Evolutionary conservation across 2,888 invertebrate genomes (phyloP).

Genomic region (Phlogophora meticulosa): DNA sequence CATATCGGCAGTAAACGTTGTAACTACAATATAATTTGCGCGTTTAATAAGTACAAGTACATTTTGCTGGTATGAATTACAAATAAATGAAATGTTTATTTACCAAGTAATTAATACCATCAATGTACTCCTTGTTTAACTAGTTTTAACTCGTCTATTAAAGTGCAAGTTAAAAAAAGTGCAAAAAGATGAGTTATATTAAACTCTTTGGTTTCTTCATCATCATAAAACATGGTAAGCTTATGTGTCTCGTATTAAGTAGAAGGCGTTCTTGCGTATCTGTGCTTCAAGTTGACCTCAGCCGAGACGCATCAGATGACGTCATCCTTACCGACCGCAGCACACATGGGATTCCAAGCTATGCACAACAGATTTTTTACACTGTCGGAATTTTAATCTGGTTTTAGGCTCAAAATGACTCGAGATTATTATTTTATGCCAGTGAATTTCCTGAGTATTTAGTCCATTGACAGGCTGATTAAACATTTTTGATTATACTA

Average conservation of each 20-base stretch:
- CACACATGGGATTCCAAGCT: slow-evolving; percentile 27
- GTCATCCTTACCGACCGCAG: slow-evolving; percentile 69
- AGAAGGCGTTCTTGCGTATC: slow-evolving; percentile 39
- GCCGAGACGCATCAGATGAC: slow-evolving; percentile 71
- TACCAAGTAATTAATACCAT: slow-evolving; percentile 9
- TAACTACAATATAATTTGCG: slow-evolving; percentile 27
- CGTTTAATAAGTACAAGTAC: slow-evolving; percentile 8
- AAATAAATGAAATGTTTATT: slow-evolving; percentile 5
- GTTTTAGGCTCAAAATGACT: not conserved
- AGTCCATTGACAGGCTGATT: not conserved
- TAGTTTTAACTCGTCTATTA: slow-evolving; percentile 1
- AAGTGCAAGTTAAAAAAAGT: not conserved
- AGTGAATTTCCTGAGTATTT: not conserved
- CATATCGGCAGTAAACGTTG: slow-evolving; percentile 5
- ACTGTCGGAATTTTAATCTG: slow-evolving; percentile 16
- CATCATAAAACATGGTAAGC: slow-evolving; percentile 4
- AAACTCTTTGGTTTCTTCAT: slow-evolving; percentile 26
- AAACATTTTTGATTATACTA: not conserved
- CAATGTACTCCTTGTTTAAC: not conserved
- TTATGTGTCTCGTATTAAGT: slow-evolving; percentile 10
- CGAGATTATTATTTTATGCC: not conserved
- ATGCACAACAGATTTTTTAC: slow-evolving; percentile 12
- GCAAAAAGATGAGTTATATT: slow-evolving; percentile 12
- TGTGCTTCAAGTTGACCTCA: slow-evolving; percentile 70
- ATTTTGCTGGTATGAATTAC: slow-evolving; percentile 13